Evolutionary conservation across 30 jellyfish, hydroid and myxozoan species (phyloP).

Genomic region (Sanderia malayensis): DNA sequence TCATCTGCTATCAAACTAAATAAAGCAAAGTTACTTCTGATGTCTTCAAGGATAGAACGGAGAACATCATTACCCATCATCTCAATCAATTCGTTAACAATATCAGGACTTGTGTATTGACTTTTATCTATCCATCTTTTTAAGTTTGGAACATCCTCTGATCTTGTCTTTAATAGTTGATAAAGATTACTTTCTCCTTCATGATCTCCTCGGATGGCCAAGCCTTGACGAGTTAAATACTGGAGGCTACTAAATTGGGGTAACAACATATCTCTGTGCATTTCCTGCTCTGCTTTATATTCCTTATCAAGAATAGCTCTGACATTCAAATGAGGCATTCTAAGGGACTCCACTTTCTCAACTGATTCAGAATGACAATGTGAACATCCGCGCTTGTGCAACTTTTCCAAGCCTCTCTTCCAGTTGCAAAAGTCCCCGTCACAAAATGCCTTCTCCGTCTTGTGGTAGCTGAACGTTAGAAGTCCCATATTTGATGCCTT

Average conservation of each 20-base stretch:
- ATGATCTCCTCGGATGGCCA: slow-evolving; percentile 13
- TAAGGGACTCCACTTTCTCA: slow-evolving; percentile 2
- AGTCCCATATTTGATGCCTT: no score
- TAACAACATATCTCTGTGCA: no score
- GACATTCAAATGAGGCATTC: no score
- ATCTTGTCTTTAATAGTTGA: no score
- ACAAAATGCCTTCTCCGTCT: background rate
- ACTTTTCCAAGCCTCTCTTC: background rate
- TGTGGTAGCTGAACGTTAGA: no score
- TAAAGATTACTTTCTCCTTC: no score
- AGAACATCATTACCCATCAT: slow-evolving; percentile 40
- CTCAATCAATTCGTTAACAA: slow-evolving; percentile 24
- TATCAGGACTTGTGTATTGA: slow-evolving; percentile 30
- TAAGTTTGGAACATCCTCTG: slow-evolving; percentile 30
- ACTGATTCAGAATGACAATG: background rate
- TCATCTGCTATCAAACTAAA: no score
- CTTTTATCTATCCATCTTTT: slow-evolving; percentile 6
- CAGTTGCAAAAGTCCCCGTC: slow-evolving; percentile 6
- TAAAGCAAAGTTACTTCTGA: slow-evolving; percentile 29
- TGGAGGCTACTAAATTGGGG: background rate
- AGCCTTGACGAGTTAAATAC: background rate
- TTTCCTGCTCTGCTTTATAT: no score
- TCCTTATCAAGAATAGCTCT: no score
- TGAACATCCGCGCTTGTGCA: slow-evolving; percentile 4
- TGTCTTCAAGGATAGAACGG: slow-evolving; percentile 24